Evolutionary conservation across 2,888 invertebrate genomes (phyloP), one percentile per base, ranked within the genome.

Genomic region (Eristalis arbustorum): DNA sequence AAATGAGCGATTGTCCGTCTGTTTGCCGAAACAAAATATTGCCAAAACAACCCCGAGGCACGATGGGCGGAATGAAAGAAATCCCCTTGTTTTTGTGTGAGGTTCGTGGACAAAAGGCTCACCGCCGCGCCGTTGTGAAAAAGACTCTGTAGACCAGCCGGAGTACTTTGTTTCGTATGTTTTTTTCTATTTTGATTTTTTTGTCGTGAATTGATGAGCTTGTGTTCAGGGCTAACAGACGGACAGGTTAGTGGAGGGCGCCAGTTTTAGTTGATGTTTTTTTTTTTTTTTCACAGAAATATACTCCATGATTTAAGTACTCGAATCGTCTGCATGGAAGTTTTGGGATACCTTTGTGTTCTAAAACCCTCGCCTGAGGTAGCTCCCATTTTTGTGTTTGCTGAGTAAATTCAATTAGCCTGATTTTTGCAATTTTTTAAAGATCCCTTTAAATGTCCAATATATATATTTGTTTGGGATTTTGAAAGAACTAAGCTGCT

Each of bases 11-110:
- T 71, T 78, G 87, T 87, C 78, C 71, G 72, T 71, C 71, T 82
- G 66, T 82, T 87, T 77, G 72, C 62, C 62, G 77, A 77, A 68
- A 22, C 59, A 69, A 18, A 82, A 71, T 71, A 78, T 72, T 83
- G 77, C 79, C 75, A 75, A 87, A 87, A 87, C 75, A 63, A 83
- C 83, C 87, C 87, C 57, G 40, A 72, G 72, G 78, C 62, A 49
- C 49, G n/a, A 67, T 71, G 67, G 56, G 3, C 23, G 59, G 37
- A 85, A 78, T 78, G 23, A 78, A 87, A 61, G 66, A 77, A 75
- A 78, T 42, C 49, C 66, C 40, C 66, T 23, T 25, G 59, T 73
- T 77, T 72, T 64, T 10, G n/a, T 59, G 64, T 34, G 56, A 40
- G 64, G 68, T 81, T 64, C 66, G 23, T 73, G 56, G 69, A 77